A percentile compares a stretch with the other conserved stretches of the same genome.
Conservation (phyloP, 2,888 invertebrate species). For the Leptothorax acervorum region DNA sequence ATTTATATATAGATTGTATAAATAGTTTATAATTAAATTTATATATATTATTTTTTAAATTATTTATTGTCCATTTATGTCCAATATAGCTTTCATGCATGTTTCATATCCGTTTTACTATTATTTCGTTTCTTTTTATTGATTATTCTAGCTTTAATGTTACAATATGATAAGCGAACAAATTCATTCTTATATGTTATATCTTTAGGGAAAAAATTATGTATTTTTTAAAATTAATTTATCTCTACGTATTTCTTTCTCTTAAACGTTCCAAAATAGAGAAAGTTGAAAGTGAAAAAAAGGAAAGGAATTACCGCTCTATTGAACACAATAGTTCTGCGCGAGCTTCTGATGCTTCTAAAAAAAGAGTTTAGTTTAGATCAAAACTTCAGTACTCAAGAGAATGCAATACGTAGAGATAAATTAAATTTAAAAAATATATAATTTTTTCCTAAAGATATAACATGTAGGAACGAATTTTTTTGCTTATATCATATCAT, state of each 20-base stretch:
- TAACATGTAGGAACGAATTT: neutral
- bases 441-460: neutral
- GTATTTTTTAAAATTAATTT: neutral
- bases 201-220: slow-evolving; percentile 1
- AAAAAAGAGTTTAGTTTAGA: neutral
- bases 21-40: neutral
- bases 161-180: neutral
- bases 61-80: neutral
- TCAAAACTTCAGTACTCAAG: neutral
- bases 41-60: neutral
- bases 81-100: neutral
- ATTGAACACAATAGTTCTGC: neutral
- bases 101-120: neutral
- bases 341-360: neutral
- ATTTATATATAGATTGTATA: neutral
- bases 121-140: neutral
- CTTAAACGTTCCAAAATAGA: neutral
- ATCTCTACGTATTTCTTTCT: neutral
- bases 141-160: neutral
- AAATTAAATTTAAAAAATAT: neutral
- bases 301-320: neutral
- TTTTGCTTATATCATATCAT: neutral
- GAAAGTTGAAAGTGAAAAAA: neutral
- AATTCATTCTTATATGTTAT: neutral
- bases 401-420: neutral